phyloP scores from a whole-genome alignment of 2,888 invertebrate genomes.

The Arrhopalites spinosus region DNA sequence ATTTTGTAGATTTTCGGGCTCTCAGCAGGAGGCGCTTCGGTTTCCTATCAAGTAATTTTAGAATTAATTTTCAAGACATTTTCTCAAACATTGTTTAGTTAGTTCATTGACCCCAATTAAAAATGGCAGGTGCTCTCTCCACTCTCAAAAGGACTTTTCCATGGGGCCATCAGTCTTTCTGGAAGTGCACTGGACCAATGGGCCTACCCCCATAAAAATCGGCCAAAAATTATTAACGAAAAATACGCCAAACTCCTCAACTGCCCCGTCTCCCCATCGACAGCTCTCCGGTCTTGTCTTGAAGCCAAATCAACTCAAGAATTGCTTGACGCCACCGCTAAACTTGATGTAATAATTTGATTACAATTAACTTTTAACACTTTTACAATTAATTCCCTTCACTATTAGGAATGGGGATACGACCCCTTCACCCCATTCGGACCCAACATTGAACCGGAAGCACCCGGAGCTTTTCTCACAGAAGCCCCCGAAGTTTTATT shows the following conservation, averaged over 20 bases:
- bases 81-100: too few relatives aligned
- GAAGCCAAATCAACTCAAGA: constrained; percentile 37
- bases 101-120: too few relatives aligned
- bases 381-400: neutral
- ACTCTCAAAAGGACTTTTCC: neutral
- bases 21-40: constrained; percentile 9
- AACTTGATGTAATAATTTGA: constrained; percentile 34
- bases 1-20: neutral
- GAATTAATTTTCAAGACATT: too few relatives aligned
- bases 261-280: constrained; percentile 43
- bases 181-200: constrained; percentile 10
- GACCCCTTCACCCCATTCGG: constrained; percentile 63
- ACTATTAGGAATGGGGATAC: constrained; percentile 59
- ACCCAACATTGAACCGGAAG: constrained; percentile 61
- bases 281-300: constrained; percentile 41
- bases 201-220: neutral
- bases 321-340: constrained; percentile 38
- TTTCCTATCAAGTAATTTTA: neutral
- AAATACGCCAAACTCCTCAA: constrained; percentile 45
- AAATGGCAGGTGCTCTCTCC: too few relatives aligned
- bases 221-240: constrained; percentile 38
- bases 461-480: constrained; percentile 53
- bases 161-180: neutral
- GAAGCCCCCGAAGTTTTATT: constrained; percentile 30
- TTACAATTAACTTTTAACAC: neutral